A percentile compares a stretch with the other conserved stretches of the same genome.
Conservation (phyloP, 1,140 invertebrate species). For the Neotoxoptera formosana region DNA sequence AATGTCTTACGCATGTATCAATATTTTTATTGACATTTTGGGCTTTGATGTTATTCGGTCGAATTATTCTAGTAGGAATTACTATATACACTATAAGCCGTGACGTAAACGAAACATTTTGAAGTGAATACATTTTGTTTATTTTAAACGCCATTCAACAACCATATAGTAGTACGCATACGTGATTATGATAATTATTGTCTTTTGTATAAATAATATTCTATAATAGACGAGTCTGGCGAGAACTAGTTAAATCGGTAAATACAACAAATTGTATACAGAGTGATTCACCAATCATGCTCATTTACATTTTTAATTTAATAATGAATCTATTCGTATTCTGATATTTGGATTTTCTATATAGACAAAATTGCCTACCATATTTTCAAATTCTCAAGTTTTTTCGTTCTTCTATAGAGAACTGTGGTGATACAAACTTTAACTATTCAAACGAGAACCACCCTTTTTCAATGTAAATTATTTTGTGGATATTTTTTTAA, state of each 20-base stretch:
- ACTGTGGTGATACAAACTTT: too few relatives aligned
- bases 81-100: neutral
- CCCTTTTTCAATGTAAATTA: too few relatives aligned
- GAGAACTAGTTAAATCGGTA: slow-evolving; percentile 3
- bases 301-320: too few relatives aligned
- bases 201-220: slow-evolving; percentile 12
- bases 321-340: too few relatives aligned
- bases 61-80: too few relatives aligned
- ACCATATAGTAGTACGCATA: neutral
- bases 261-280: neutral
- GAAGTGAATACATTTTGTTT: neutral
- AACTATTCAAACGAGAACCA: too few relatives aligned
- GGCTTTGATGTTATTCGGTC: neutral
- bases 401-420: too few relatives aligned
- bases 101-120: neutral
- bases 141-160: neutral
- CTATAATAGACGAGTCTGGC: neutral
- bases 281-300: too few relatives aligned
- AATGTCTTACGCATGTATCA: neutral
- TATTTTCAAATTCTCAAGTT: too few relatives aligned
- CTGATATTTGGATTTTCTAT: too few relatives aligned
- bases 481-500: too few relatives aligned
- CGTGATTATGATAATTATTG: neutral
- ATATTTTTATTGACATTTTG: neutral
- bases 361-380: too few relatives aligned